Conservation (phyloP, 1,140 invertebrate genomes). For the Radopholus similis region DNA sequence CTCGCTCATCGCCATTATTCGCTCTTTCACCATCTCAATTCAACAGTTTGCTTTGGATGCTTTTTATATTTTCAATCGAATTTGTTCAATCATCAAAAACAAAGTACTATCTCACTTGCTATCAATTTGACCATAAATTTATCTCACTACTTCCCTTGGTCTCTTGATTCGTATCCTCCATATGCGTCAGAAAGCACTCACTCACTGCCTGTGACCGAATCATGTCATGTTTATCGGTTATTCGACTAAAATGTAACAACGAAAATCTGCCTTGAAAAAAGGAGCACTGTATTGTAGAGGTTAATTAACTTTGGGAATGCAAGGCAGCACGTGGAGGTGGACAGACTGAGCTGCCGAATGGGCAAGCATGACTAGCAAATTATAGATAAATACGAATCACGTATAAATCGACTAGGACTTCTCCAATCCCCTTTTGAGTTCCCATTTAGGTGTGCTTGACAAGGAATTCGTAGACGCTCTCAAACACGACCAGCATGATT, state of each 20-base stretch:
- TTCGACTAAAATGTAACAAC: too few species aligned
- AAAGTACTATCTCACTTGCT: too few species aligned
- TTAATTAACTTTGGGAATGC: not conserved
- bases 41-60: not conserved
- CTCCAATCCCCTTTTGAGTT: not conserved
- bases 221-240: too few species aligned
- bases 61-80: too few species aligned
- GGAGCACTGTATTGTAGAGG: not conserved
- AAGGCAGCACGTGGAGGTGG: not conserved
- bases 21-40: not conserved
- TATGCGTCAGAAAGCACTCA: too few species aligned
- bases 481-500: conserved; percentile 80
- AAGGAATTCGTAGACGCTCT: conserved; percentile 68
- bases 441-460: conserved; percentile 49
- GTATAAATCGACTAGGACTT: not conserved
- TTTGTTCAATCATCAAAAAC: too few species aligned
- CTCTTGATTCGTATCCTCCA: too few species aligned
- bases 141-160: too few species aligned
- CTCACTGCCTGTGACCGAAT: too few species aligned
- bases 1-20: not conserved
- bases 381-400: too few species aligned
- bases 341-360: not conserved
- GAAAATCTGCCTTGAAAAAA: not conserved
- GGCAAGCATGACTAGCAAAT: too few species aligned
- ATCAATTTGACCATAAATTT: too few species aligned